These are phyloP conservation scores for Thalassarche chlororhynchos DNA, from an alignment of 2,113 vertebrate genomes.

Conservation along the genomic window DNA sequence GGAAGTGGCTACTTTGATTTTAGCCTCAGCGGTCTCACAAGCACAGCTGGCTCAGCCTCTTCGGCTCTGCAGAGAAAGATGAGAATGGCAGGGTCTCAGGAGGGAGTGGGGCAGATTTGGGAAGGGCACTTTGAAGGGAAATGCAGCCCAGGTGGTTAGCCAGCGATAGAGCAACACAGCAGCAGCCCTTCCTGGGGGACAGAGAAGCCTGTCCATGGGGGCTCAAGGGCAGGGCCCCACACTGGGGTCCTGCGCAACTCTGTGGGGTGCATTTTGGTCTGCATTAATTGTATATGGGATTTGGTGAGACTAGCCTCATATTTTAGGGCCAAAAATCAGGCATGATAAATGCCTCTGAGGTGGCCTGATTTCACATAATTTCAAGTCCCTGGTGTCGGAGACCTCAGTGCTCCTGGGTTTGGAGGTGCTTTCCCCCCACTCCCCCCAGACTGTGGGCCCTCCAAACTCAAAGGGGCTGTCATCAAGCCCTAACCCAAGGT, in stretches of 20 bases:
- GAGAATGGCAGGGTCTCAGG: background rate
- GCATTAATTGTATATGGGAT: background rate
- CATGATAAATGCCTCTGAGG: background rate
- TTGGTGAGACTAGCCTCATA: background rate
- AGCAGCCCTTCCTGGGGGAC: background rate
- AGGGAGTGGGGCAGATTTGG: background rate
- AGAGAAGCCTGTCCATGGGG: background rate
- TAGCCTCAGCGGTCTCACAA: background rate
- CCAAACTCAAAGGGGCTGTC: rapidly evolving
- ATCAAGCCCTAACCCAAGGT: background rate
- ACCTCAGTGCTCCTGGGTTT: background rate
- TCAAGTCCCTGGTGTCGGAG: background rate
- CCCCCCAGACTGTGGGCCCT: background rate
- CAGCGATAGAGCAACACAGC: rapidly evolving
- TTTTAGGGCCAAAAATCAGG: background rate
- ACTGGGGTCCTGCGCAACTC: rapidly evolving
- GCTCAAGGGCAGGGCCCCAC: rapidly evolving
- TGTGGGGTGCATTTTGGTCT: background rate
- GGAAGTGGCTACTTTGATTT: background rate
- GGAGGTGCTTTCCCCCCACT: background rate
- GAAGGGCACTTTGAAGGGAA: background rate
- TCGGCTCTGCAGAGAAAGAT: background rate
- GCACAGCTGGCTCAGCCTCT: background rate
- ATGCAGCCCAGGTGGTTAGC: background rate
- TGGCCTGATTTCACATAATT: background rate